phyloP scores from a whole-genome alignment of 1,140 invertebrate genomes.

The Meteorus sp. region DNA sequence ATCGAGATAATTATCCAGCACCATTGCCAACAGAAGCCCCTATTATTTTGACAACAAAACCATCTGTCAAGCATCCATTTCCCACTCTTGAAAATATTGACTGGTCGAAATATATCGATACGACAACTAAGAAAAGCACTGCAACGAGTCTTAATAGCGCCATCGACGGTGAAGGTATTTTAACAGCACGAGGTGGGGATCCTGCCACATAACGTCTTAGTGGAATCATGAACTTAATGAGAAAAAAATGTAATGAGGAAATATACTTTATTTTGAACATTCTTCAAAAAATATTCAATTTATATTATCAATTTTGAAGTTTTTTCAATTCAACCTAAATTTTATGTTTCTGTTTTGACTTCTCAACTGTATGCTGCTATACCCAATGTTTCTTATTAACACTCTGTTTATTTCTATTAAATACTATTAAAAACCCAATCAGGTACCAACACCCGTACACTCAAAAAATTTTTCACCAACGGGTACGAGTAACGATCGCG shows the following conservation, averaged over 20 bases:
- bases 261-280: too few relatives aligned
- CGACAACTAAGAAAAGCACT: neutral
- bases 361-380: too few relatives aligned
- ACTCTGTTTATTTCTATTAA: too few relatives aligned
- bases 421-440: neutral
- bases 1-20: neutral
- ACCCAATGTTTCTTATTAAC: too few relatives aligned
- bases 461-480: neutral
- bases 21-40: neutral
- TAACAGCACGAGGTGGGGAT: neutral
- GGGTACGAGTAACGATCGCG: neutral
- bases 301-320: too few relatives aligned
- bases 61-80: neutral
- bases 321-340: too few relatives aligned
- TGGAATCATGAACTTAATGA: too few relatives aligned
- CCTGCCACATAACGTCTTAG: too few relatives aligned
- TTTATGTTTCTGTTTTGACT: too few relatives aligned
- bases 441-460: too few relatives aligned
- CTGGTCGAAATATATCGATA: neutral
- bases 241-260: too few relatives aligned
- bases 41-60: neutral
- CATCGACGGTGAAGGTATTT: constrained; percentile 1
- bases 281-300: too few relatives aligned
- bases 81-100: neutral
- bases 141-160: neutral